These are phyloP conservation scores for Dromas ardeola DNA, from an alignment of 2,113 vertebrate genomes.

Conservation along the genomic window DNA sequence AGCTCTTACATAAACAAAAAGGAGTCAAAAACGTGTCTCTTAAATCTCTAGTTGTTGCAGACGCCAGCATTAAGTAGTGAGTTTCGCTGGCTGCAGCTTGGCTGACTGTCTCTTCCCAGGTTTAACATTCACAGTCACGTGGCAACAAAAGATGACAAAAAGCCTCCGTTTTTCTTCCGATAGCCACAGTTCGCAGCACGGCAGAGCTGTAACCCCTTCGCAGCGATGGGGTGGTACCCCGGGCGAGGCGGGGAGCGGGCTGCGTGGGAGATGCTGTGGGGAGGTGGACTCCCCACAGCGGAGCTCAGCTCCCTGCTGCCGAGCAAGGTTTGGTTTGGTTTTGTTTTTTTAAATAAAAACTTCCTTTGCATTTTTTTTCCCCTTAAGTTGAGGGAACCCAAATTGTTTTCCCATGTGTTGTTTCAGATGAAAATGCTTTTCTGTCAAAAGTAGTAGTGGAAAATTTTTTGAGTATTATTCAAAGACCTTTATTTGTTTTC, in stretches of 20 bases:
- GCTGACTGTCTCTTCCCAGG: accelerated
- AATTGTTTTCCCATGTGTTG: slow-evolving; percentile 23
- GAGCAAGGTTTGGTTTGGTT: accelerated
- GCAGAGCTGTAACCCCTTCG: neutral
- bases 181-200: neutral
- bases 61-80: neutral
- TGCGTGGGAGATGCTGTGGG: accelerated
- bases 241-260: neutral
- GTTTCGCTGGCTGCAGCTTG: accelerated
- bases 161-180: accelerated
- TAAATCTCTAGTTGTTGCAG: neutral
- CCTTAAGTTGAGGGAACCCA: neutral
- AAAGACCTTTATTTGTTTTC: neutral
- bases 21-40: neutral
- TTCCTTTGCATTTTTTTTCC: neutral
- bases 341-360: neutral
- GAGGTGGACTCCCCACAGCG: neutral
- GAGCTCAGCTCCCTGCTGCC: neutral
- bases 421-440: slow-evolving; percentile 16
- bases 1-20: neutral
- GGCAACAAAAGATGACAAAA: neutral
- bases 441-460: neutral
- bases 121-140: neutral
- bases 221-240: accelerated
- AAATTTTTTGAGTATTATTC: neutral